These are phyloP conservation scores for Diarsia dahlii DNA, from an alignment of 2,888 invertebrate species.

Conservation along the genomic window DNA sequence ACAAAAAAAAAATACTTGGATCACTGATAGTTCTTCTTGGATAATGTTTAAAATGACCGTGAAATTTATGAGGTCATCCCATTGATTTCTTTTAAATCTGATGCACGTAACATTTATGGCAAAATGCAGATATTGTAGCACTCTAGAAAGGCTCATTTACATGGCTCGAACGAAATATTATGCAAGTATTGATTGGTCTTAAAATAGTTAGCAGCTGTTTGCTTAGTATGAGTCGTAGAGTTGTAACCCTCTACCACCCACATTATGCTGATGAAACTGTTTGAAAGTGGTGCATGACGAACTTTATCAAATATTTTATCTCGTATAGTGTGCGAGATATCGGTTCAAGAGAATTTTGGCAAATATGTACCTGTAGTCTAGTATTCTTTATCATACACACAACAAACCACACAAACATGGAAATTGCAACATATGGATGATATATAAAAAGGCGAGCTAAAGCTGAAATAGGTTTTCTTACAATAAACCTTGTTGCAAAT, in stretches of 20 bases:
- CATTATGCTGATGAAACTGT: conserved; percentile 6
- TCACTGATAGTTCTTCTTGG: neutral
- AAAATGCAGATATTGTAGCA: neutral
- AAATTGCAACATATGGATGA: neutral
- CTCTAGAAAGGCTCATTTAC: neutral
- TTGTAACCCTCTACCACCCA: conserved; percentile 1
- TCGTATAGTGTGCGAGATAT: neutral
- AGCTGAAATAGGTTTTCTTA: neutral
- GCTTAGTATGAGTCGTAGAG: conserved; percentile 15
- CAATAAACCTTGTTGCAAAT: neutral
- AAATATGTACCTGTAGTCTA: neutral
- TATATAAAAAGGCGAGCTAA: neutral
- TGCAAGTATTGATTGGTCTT: conserved; percentile 22
- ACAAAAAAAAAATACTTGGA: neutral
- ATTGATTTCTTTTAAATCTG: neutral
- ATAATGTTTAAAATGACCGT: neutral
- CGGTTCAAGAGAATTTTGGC: neutral
- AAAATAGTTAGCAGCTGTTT: conserved; percentile 23
- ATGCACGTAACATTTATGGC: neutral
- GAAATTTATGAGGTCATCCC: neutral
- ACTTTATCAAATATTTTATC: conserved; percentile 15
- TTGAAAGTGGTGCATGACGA: conserved; percentile 24
- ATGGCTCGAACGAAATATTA: conserved; percentile 9
- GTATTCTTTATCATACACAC: neutral
- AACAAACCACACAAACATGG: neutral